Evolutionary conservation across 1,140 invertebrate species (phyloP), one percentile per base, ranked within the genome.

Genomic region (Solenopsis invicta): DNA sequence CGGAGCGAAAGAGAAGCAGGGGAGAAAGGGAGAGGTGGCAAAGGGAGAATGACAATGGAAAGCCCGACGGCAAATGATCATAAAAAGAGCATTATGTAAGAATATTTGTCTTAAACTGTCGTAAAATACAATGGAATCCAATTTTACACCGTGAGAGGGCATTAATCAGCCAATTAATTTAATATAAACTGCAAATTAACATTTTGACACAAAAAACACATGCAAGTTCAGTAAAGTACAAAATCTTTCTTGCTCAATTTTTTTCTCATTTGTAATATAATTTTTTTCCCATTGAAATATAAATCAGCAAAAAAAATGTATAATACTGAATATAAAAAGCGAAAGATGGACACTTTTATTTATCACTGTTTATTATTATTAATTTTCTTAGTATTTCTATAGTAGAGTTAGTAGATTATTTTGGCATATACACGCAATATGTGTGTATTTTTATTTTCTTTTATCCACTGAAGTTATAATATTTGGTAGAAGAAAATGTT

Each of bases 31-130:
- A 45, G 8, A 61, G 6, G 9, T 4, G 48, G n/a, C 48, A 12
- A 45, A 37, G n/a, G 45, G 8, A 52, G 13, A 48, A 71, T 59
- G 54, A 62, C 41, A 59, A 75, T 62, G 2, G 8, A 61, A 74
- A 48, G 24, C 24, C 10, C 24, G 1, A 71, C 13, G 56, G 56
- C n/a, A 69, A 81, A 81, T 69, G 50, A 45, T 71, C 21, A 71
- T 75, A 84, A 84, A 62, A 61, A 8, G 2, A 37, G 41, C 29
- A 50, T 75, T 45, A 29, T 13, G 6, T 18, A 61, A 82, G 48
- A 82, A 29, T n/a, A 84, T 52, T 75, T 74, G 54, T 37, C 41
- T 48, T 84, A n/a, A 12, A 62, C 74, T 84, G 13, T 81, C 13
- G 29, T 37, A 9, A n/a, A 74, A 61, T 56, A 50, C 18, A 61